A percentile compares a stretch with the other conserved stretches of the same genome.
These are phyloP conservation scores for Cygnus atratus DNA, from an alignment of 2,113 vertebrate species.

Conservation along the genomic window DNA sequence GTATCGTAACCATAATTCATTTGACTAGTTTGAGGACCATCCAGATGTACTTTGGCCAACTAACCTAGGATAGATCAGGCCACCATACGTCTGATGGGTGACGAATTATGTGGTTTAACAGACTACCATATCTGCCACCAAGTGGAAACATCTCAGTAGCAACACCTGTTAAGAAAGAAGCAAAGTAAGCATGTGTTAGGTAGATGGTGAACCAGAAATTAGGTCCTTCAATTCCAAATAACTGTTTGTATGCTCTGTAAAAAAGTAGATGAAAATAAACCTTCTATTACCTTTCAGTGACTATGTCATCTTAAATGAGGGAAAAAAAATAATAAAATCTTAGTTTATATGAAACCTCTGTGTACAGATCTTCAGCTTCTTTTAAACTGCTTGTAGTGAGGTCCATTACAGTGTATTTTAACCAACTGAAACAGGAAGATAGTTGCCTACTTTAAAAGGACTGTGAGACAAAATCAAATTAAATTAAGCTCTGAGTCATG, in stretches of 20 bases:
- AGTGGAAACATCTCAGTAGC: background rate
- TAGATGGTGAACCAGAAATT: background rate
- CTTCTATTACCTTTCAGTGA: background rate
- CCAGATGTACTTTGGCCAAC: background rate
- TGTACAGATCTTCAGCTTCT: background rate
- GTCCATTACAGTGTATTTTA: background rate
- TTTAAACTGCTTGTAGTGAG: background rate
- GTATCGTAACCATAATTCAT: background rate
- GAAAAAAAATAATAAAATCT: background rate
- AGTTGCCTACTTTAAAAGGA: background rate
- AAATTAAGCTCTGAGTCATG: conserved; percentile 50
- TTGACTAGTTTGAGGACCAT: background rate
- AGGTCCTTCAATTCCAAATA: background rate
- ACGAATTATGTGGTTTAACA: background rate
- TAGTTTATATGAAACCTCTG: background rate
- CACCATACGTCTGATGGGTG: background rate
- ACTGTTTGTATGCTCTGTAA: background rate
- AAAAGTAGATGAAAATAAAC: background rate
- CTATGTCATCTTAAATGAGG: background rate
- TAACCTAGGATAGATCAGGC: background rate
- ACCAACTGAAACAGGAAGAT: background rate
- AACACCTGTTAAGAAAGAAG: background rate
- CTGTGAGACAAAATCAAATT: background rate
- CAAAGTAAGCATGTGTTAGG: background rate
- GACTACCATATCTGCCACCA: background rate